Base-by-base conservation (phyloP, 2,113 vertebrate genomes). In the Gymnarchus niloticus region DNA sequence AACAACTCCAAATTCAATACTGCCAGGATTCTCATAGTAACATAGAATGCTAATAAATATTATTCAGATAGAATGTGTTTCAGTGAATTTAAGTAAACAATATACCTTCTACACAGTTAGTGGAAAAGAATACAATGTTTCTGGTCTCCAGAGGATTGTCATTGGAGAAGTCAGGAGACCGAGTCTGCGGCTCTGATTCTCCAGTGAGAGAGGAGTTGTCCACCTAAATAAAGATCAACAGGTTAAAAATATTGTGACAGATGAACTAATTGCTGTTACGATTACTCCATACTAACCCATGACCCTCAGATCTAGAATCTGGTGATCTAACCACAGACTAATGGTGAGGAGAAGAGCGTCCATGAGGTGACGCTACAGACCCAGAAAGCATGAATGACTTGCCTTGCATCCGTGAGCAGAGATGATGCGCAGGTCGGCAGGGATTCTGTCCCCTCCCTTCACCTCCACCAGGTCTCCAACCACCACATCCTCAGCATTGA, bases 191-290 rank as follows among this genome's bases (percentile, higher is more conserved):
- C 87, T 99, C 98, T 0, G 98, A 99, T 92, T 99, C 98, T 0
- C 97, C 97, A 0, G 97, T 98, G 80, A 99, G 96, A 0, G 98
- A 99, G 51, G 98, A 99, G 91, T 99, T 99, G 86, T 99, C 97
- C 91, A 99, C 97, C 97, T 99, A 87, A 3, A 0, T 69, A 87
- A 83, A 56, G 76, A 0, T 86, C 10, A 83, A 89, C 4, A 6
- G 48, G 33, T 57, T 6, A 85, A 69, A 37, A 69, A 37, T 12
- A 37, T 9, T 37, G 61, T 10, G 61, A 69, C 14, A 37, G 28
- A 69, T 69, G 61, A 14, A 69, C 33, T 69, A 69, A 41, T 41
- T 69, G 61, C 61, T 69, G 25, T 37, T 12, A 69, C 28, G 7
- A 69, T 33, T 69, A 69, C 61, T 69, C 61, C 59, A 14, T 14